Base-by-base conservation (phyloP, 2,888 invertebrate genomes). In the Philonicus albiceps region DNA sequence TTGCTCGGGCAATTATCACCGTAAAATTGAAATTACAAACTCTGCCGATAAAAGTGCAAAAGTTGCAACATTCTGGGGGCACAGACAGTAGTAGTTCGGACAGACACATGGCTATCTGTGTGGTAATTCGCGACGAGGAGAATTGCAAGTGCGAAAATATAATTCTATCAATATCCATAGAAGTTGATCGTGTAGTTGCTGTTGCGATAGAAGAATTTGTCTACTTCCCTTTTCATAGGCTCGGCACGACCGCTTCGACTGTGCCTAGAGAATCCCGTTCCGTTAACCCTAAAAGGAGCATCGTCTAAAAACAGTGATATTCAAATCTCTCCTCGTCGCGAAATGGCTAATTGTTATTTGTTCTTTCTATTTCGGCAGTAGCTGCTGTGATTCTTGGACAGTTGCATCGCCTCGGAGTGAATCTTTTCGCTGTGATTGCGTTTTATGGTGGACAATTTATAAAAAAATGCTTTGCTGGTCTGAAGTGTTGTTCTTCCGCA, bases 271-370 rank as follows among this genome's bases (percentile, higher is more conserved):
- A n/a, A n/a, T 22, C 64, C 83, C 55, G 83, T 83, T 83, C 83
- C 64, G 72, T 40, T 81, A 55, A 83, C 83, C 83, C 83, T 83
- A 83, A 83, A 83, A 83, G 83, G 83, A 72, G 49, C 11, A 40
- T 37, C 13, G 13, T 72, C 40, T 31, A 19, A 83, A 64, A 37
- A 72, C 64, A 55, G 64, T 64, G 72, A 72, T 34, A 72, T 55
- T 55, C 64, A 55, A 72, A 83, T 72, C 40, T 72, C 40, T 27
- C 1, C 30, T 16, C 34, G 64, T 1, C 37, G 34, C 55, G 30
- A 83, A 83, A 34, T 83, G 31, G 64, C 64, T 34, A 83, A 83
- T 80, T 80, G 43, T 76, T 13, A 37, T 40, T 40, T 6, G 40
- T 7, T 13, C 76, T 1, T 37, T 37, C 76, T 40, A 76, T 53